A percentile compares a stretch with the other conserved stretches of the same genome.
These are phyloP conservation scores for Candoia aspera DNA, from an alignment of 2,113 vertebrate genomes.

Conservation along the genomic window DNA sequence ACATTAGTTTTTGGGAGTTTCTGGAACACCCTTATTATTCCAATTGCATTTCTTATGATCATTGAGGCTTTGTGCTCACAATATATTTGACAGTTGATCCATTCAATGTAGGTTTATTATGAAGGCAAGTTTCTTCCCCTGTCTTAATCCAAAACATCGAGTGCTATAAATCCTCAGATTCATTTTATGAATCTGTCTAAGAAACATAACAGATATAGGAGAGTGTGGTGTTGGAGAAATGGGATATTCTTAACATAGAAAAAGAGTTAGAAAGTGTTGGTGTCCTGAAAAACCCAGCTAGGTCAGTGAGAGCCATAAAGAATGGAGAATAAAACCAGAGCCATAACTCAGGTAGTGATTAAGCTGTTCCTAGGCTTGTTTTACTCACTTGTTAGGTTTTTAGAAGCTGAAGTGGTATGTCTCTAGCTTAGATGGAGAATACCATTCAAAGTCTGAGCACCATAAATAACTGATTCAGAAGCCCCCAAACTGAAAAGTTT, in stretches of 20 bases:
- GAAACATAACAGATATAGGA: background rate
- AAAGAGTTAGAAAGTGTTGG: no score
- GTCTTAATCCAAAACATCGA: background rate
- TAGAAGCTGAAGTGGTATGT: background rate
- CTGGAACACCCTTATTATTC: constrained; percentile 27
- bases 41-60: constrained; percentile 8
- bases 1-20: background rate
- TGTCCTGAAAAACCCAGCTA: no score
- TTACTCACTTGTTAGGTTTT: no score
- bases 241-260: background rate
- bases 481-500: no score
- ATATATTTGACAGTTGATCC: constrained; percentile 19
- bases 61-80: constrained; percentile 15
- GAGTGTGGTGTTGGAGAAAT: background rate
- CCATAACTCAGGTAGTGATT: background rate
- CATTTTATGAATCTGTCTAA: constrained; percentile 9
- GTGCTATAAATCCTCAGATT: background rate
- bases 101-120: constrained; percentile 9
- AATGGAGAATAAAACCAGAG: no score
- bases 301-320: background rate
- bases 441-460: background rate
- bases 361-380: background rate
- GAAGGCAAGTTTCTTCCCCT: constrained; percentile 4
- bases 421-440: background rate
- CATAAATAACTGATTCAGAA: no score